A percentile compares a stretch with the other conserved stretches of the same genome.
Evolutionary conservation across 2,113 vertebrate genomes (phyloP).

Genomic region (Cryptotis parvus): DNA sequence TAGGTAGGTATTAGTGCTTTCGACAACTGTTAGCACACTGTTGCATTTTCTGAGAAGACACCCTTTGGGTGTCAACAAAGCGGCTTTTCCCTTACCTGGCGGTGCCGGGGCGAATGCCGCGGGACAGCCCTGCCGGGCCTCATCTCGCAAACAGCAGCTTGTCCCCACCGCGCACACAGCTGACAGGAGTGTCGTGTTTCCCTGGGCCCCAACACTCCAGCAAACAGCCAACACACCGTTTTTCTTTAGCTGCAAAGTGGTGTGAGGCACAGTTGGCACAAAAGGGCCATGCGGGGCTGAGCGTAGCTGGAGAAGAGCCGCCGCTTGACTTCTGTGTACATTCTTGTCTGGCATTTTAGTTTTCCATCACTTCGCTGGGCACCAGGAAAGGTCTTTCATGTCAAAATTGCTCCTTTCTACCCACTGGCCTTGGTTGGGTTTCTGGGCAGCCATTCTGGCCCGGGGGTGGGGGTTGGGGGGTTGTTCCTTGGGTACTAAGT

Average conservation of each 20-base stretch:
- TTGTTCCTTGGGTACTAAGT: constrained; percentile 36
- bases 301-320: constrained; percentile 23
- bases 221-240: neutral
- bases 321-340: constrained; percentile 38
- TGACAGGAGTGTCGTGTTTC: neutral
- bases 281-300: neutral
- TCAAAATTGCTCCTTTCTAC: constrained; percentile 48
- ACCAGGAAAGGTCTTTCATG: constrained; percentile 60
- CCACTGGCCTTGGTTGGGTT: neutral
- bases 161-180: neutral
- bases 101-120: rapidly evolving
- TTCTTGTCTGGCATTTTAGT: constrained; percentile 60
- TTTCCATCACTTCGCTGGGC: constrained; percentile 69
- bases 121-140: neutral
- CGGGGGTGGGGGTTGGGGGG: too few relatives aligned
- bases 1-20: too few relatives aligned
- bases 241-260: constrained; percentile 65
- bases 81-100: neutral
- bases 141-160: neutral
- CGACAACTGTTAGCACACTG: too few relatives aligned
- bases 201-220: neutral
- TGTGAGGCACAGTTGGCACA: constrained; percentile 55
- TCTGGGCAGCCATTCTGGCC: constrained; percentile 45
- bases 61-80: neutral
- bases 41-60: too few relatives aligned